Evolutionary conservation across 2,888 invertebrate genomes (phyloP).

Genomic region (Parnassius smintheus): DNA sequence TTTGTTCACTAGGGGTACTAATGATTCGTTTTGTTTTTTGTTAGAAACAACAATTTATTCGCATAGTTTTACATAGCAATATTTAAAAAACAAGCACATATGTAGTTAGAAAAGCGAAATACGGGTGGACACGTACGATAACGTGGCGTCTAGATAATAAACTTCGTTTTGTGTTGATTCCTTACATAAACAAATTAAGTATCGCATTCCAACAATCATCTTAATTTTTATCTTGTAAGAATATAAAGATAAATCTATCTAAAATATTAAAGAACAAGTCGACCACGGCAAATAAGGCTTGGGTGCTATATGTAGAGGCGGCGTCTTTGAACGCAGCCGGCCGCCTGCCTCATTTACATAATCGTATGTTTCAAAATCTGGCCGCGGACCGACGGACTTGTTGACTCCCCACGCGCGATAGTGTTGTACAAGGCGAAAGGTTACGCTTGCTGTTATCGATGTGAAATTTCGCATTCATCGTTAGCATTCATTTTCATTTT

Average conservation of each 20-base stretch:
- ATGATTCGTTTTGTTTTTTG: too few species aligned
- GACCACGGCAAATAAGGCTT: constrained; percentile 44
- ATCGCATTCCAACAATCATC: constrained; percentile 15
- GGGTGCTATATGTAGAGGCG: constrained; percentile 52
- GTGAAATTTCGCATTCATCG: constrained; percentile 38
- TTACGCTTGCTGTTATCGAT: constrained; percentile 2
- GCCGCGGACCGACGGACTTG: constrained; percentile 49
- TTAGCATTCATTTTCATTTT: constrained; percentile 88
- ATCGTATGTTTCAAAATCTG: constrained; percentile 64
- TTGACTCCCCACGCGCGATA: constrained; percentile 39
- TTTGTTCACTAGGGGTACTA: too few species aligned
- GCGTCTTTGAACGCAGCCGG: constrained; percentile 53
- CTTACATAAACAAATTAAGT: not conserved
- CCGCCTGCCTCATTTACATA: constrained; percentile 68
- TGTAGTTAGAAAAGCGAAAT: too few species aligned
- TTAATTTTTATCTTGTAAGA: constrained; percentile 23
- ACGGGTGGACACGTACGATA: too few species aligned
- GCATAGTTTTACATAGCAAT: too few species aligned
- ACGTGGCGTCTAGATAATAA: too few species aligned
- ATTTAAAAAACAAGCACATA: too few species aligned
- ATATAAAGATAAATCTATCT: constrained; percentile 23
- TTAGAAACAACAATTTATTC: too few species aligned
- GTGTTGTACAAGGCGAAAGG: constrained; percentile 15
- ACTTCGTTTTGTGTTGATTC: too few species aligned
- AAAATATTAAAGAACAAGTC: constrained; percentile 24